A percentile compares a stretch with the other conserved stretches of the same genome.
Conservation (phyloP, 2,797 vertebrate genomes). For the Pangasius sanitwongsei region DNA sequence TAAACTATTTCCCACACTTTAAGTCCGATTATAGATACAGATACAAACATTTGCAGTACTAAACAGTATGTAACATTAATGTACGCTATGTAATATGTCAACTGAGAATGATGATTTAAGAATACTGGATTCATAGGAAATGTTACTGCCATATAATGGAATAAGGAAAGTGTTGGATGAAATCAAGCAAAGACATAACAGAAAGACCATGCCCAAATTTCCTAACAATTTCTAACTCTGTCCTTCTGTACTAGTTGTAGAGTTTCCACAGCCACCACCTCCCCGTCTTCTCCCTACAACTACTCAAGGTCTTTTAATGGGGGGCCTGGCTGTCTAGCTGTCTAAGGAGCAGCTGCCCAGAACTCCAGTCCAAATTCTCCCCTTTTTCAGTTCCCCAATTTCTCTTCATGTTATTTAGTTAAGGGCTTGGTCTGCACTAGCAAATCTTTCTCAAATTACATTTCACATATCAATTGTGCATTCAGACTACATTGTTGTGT, state of each 20-base stretch:
- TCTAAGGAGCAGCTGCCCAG: not conserved
- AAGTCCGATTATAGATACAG: too few relatives aligned
- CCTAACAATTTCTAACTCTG: not conserved
- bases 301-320: not conserved
- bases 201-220: not conserved
- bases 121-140: not conserved
- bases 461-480: not conserved
- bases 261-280: not conserved
- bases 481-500: slow-evolving; percentile 6
- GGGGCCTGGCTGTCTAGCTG: not conserved
- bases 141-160: not conserved
- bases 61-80: too few relatives aligned
- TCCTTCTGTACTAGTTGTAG: not conserved
- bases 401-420: not conserved
- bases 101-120: not conserved
- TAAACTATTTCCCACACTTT: too few relatives aligned
- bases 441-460: not conserved
- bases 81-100: too few relatives aligned
- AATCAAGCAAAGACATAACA: not conserved
- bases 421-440: not conserved
- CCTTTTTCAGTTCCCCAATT: not conserved
- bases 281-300: not conserved
- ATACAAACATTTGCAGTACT: too few relatives aligned
- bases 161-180: not conserved
- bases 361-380: not conserved